Evolutionary conservation across 2,888 invertebrate genomes (phyloP).

Genomic region (Sepioteuthis lessoniana): DNA sequence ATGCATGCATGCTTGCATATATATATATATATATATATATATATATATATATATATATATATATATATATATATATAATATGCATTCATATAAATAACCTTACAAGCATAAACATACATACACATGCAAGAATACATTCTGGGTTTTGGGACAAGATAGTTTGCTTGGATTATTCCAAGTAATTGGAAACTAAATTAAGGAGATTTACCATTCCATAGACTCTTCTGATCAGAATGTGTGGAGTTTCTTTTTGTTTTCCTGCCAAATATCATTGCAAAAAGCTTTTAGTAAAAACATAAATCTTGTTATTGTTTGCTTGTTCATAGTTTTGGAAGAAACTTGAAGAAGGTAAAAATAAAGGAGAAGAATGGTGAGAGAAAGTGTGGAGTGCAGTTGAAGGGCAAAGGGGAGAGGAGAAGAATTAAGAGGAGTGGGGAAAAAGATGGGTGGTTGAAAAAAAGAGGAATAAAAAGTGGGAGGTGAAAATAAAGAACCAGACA

Average conservation of each 20-base stretch:
- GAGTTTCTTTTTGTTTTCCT: not conserved
- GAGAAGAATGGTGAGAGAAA: not conserved
- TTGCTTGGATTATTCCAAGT: not conserved
- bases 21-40: no score
- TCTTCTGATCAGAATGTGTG: not conserved
- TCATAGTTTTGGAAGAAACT: not conserved
- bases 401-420: not conserved
- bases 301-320: not conserved
- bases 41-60: no score
- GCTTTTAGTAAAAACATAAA: not conserved
- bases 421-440: no score
- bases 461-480: no score
- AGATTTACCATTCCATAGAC: slow-evolving; percentile 2
- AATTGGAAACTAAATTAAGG: slow-evolving; percentile 4
- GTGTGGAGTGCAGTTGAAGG: accelerated
- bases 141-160: not conserved
- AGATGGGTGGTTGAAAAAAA: no score
- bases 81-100: not conserved
- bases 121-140: not conserved
- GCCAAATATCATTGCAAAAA: not conserved
- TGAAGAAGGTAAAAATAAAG: not conserved
- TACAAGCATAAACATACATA: not conserved
- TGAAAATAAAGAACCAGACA: no score
- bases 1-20: not conserved
- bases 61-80: no score